Conservation (phyloP, 2,113 vertebrate species). For the Oncorhynchus keta region DNA sequence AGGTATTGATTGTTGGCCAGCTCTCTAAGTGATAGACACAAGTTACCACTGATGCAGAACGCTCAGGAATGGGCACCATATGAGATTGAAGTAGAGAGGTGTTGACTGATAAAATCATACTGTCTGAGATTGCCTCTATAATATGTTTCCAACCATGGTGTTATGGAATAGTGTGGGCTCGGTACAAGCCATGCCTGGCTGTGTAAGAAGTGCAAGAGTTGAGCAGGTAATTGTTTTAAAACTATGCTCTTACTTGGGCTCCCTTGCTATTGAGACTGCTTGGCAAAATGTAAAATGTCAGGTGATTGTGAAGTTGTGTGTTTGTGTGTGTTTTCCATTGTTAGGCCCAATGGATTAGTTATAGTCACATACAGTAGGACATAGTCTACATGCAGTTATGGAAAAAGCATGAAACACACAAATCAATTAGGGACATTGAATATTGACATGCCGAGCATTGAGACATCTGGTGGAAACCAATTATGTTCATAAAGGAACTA, state of each 20-base stretch:
- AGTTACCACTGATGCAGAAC: slow-evolving; percentile 45
- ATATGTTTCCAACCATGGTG: background rate
- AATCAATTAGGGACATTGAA: background rate
- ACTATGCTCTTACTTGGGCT: background rate
- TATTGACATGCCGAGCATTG: background rate
- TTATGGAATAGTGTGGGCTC: background rate
- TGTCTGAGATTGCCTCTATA: background rate
- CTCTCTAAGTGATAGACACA: slow-evolving; percentile 40
- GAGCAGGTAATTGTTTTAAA: background rate
- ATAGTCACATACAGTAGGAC: slow-evolving; percentile 33
- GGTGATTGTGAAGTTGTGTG: slow-evolving; percentile 33
- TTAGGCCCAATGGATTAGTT: slow-evolving; percentile 39
- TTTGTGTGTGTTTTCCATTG: slow-evolving; percentile 35
- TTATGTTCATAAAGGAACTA: background rate
- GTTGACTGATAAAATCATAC: background rate
- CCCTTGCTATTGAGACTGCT: slow-evolving; percentile 38
- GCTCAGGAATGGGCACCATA: slow-evolving; percentile 23
- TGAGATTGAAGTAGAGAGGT: background rate
- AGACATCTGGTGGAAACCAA: background rate
- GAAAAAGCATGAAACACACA: slow-evolving; percentile 29
- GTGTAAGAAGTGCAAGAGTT: slow-evolving; percentile 3
- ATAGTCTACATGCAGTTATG: slow-evolving; percentile 37
- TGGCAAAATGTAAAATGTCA: slow-evolving; percentile 39
- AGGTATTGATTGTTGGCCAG: slow-evolving; percentile 49
- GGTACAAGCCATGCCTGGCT: background rate